Percentiles rank a stretch among this genome's conserved stretches.
Conservation (phyloP, 2,113 vertebrate species). For the Choloepus hoffmanni region DNA sequence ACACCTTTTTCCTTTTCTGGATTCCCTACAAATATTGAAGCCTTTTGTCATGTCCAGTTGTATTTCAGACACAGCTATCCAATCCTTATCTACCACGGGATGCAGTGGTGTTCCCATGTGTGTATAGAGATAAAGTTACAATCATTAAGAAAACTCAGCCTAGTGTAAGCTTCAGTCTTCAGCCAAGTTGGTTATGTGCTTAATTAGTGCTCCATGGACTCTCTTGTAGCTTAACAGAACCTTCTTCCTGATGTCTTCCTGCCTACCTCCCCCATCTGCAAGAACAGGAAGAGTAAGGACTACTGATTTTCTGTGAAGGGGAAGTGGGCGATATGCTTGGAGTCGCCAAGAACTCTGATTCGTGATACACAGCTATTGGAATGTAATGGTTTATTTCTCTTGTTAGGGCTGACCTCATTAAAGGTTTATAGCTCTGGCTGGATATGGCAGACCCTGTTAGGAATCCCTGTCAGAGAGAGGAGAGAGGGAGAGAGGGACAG, state of each 20-base stretch:
- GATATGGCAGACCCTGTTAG: background rate
- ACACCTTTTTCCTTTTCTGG: background rate
- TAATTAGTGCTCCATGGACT: background rate
- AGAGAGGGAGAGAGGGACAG: too few relatives aligned
- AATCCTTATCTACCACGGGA: background rate
- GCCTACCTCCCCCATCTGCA: background rate
- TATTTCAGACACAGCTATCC: background rate
- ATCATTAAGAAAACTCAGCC: slow-evolving; percentile 37
- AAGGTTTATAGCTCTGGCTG: slow-evolving; percentile 41
- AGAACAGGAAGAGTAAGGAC: background rate
- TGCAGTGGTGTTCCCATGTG: background rate
- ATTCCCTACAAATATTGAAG: background rate
- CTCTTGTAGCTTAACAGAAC: background rate
- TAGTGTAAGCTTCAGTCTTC: background rate
- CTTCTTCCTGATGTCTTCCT: background rate
- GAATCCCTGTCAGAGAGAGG: background rate
- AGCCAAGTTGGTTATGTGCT: background rate
- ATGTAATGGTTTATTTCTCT: background rate
- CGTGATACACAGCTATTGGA: background rate
- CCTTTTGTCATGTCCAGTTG: background rate
- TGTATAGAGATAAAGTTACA: background rate
- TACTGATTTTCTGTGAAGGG: background rate
- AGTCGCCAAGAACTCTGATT: background rate
- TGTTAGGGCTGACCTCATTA: background rate
- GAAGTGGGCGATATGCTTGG: background rate